A percentile compares a stretch with the other conserved stretches of the same genome.
Evolutionary conservation across 2,113 vertebrate species (phyloP).

Genomic region (Montifringilla adamsi): DNA sequence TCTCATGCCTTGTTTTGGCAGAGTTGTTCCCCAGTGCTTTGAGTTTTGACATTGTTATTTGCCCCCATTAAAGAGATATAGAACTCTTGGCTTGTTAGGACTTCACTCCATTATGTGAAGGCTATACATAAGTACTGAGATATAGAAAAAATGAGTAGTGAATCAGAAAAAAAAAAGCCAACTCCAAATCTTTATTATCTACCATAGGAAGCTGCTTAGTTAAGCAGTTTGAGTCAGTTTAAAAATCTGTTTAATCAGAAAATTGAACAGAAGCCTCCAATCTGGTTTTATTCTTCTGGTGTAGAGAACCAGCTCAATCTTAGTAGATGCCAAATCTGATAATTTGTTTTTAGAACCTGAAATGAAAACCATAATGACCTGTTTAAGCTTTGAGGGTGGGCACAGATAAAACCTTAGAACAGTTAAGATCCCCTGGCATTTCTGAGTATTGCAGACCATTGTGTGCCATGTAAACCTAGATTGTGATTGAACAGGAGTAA

Average conservation of each 20-base stretch:
- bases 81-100: background rate
- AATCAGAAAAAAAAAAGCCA: background rate
- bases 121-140: background rate
- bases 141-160: fast-evolving
- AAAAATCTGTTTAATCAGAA: background rate
- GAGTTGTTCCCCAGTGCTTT: background rate
- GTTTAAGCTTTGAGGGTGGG: background rate
- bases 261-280: background rate
- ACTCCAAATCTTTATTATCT: background rate
- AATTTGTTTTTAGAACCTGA: background rate
- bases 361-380: background rate
- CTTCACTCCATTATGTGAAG: background rate
- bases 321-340: background rate
- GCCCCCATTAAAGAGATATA: background rate
- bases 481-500: conserved; percentile 33
- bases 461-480: conserved; percentile 13
- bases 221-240: background rate
- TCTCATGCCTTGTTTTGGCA: background rate
- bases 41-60: background rate
- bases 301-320: background rate
- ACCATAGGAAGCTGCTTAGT: background rate
- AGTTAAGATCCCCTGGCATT: conserved; percentile 73
- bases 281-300: background rate
- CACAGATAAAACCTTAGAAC: conserved; percentile 21
- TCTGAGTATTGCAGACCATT: conserved; percentile 43